Conservation (phyloP, 2,113 vertebrate genomes). For the Calidris pugnax region DNA sequence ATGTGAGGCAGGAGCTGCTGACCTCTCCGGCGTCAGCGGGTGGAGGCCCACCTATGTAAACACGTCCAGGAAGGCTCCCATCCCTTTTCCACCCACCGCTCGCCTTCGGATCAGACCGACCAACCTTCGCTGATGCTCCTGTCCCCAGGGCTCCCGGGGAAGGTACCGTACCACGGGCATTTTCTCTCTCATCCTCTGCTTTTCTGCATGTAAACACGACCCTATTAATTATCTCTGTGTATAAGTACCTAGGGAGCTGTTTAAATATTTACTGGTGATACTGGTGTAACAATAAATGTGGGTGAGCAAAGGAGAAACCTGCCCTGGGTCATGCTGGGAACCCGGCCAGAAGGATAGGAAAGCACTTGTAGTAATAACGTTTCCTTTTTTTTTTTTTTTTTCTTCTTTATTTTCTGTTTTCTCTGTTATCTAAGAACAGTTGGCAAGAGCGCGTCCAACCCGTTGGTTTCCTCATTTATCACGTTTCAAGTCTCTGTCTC, state of each 20-base stretch:
- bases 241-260: neutral
- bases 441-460: neutral
- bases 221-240: neutral
- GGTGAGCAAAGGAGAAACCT: neutral
- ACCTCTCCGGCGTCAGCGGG: neutral
- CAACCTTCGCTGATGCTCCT: neutral
- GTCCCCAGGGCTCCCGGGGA: neutral
- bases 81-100: neutral
- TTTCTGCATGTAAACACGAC: neutral
- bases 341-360: neutral
- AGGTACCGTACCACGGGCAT: neutral
- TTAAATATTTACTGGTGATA: neutral
- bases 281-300: neutral
- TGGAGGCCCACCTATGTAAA: constrained; percentile 31
- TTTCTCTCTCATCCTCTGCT: neutral
- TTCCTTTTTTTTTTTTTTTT: neutral
- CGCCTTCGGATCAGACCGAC: neutral
- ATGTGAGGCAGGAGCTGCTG: neutral
- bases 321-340: neutral
- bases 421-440: neutral
- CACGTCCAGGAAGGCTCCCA: constrained; percentile 29
- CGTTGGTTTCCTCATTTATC: neutral
- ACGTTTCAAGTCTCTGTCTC: fast-evolving
- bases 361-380: neutral
- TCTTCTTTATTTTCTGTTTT: neutral